Base-by-base conservation (phyloP, 2,797 vertebrate genomes). In the Hoplostethus mediterraneus region DNA sequence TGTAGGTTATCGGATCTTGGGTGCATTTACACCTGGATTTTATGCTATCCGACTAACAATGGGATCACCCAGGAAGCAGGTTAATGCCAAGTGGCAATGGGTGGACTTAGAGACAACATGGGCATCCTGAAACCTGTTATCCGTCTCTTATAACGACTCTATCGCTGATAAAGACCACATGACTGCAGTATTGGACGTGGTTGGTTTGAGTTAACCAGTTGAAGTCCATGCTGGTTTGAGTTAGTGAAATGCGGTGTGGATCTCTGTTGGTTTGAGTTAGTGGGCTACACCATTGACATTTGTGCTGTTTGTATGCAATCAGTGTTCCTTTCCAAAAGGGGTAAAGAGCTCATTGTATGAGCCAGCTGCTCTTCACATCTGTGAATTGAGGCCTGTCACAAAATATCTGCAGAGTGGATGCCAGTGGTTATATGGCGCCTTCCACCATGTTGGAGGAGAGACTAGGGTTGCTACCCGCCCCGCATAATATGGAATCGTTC, bases 351-450 rank as follows among this genome's bases (percentile, higher is more conserved):
- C 30, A 10, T 21, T 47, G 12, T 13, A 33, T 51, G 40, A 47
- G 57, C 45, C 63, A 36, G 47, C 1, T 3, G 9, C 49, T 52
- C 21, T 12, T 10, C 40, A 42, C 3, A 48, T 48, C 45, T 48
- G 45, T n/a, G 14, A n/a, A 48, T 48, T 10, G 12, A 66, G 74
- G 64, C 38, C 16, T 28, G 38, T 63, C 67, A 67, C 14, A 9
- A 73, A 67, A 60, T 55, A 52, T 38, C 21, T 73, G 11, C 5
- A 28, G 21, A 67, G 56, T 53, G 52, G 47, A 68, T 62, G 57
- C 28, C 36, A 6, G 48, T 75, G 68, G 69, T 79, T 82, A 79
- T 70, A 57, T 69, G 56, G 72, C 59, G 74, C 67, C 67, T 60
- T 44, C 71, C 63, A 67, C 40, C 52, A 47, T 57, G 4, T 40